Evolutionary conservation across 1,140 invertebrate genomes (phyloP).

Genomic region (Drosophila teissieri): DNA sequence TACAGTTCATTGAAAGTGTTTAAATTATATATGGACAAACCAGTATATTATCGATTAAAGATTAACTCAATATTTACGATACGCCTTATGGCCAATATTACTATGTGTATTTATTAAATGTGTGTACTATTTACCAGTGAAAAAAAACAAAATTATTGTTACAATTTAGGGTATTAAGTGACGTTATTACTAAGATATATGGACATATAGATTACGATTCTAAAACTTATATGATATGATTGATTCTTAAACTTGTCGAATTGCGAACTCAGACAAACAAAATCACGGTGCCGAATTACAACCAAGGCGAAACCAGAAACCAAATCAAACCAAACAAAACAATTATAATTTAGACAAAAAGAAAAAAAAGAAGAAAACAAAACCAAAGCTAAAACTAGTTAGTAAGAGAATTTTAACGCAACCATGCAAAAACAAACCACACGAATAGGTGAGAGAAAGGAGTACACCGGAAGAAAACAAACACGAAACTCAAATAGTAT

Average conservation of each 20-base stretch:
- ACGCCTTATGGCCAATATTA: slow-evolving; percentile 59
- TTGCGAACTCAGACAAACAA: slow-evolving; percentile 72
- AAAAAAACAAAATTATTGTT: slow-evolving; percentile 61
- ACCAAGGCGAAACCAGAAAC: slow-evolving; percentile 68
- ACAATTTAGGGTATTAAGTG: slow-evolving; percentile 77
- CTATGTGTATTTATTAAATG: slow-evolving; percentile 71
- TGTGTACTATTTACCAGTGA: slow-evolving; percentile 65
- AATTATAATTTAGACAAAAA: slow-evolving; percentile 73
- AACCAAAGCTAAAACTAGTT: slow-evolving; percentile 48
- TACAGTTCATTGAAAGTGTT: slow-evolving; percentile 73
- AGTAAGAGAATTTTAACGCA: slow-evolving; percentile 80
- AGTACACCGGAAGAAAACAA: slow-evolving; percentile 48
- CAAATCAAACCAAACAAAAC: slow-evolving; percentile 58
- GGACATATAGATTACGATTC: slow-evolving; percentile 75
- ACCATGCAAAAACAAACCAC: slow-evolving; percentile 50
- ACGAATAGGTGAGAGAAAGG: slow-evolving; percentile 38
- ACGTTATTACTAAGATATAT: slow-evolving; percentile 74
- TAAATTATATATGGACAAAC: slow-evolving; percentile 67
- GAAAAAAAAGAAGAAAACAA: slow-evolving; percentile 40
- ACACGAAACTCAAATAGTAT: slow-evolving; percentile 63
- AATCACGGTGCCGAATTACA: slow-evolving; percentile 65
- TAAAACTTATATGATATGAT: slow-evolving; percentile 67
- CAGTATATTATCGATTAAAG: slow-evolving; percentile 55
- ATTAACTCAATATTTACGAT: slow-evolving; percentile 61
- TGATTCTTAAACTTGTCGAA: slow-evolving; percentile 84